These are phyloP conservation scores for Drosophila mimetica DNA, from an alignment of 2,888 invertebrate genomes.

Conservation along the genomic window DNA sequence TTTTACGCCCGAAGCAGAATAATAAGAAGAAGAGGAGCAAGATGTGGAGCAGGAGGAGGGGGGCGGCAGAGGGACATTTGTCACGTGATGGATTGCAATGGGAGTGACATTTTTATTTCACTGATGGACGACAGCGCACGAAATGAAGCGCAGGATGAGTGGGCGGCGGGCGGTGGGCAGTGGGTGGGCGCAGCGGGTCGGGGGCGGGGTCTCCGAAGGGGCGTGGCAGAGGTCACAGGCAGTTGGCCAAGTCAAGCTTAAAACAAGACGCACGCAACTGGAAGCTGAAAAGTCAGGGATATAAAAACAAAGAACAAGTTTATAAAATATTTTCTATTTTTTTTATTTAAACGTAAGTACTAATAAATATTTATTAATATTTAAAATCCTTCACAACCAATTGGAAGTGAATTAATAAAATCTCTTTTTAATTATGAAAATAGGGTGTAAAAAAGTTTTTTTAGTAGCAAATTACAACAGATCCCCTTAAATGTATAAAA, in stretches of 20 bases:
- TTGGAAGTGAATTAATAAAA: no score
- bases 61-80: slow-evolving; percentile 73
- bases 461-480: no score
- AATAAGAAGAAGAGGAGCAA: background rate
- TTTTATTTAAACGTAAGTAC: no score
- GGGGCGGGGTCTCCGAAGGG: background rate
- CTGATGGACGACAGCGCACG: slow-evolving; percentile 82
- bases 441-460: no score
- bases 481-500: no score
- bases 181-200: background rate
- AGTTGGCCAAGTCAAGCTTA: slow-evolving; percentile 40
- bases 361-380: no score
- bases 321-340: background rate
- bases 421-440: no score
- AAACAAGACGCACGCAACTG: slow-evolving; percentile 27
- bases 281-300: slow-evolving; percentile 20
- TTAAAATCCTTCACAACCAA: no score
- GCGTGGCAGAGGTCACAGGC: slow-evolving; percentile 1
- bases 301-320: background rate
- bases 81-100: slow-evolving; percentile 84
- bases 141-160: slow-evolving; percentile 59
- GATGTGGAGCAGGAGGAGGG: no score
- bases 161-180: background rate
- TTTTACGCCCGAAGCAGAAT: slow-evolving; percentile 63
- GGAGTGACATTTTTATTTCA: slow-evolving; percentile 84